phyloP scores from a whole-genome alignment of 2,888 invertebrate genomes.

The Dryadula phaetusa region DNA sequence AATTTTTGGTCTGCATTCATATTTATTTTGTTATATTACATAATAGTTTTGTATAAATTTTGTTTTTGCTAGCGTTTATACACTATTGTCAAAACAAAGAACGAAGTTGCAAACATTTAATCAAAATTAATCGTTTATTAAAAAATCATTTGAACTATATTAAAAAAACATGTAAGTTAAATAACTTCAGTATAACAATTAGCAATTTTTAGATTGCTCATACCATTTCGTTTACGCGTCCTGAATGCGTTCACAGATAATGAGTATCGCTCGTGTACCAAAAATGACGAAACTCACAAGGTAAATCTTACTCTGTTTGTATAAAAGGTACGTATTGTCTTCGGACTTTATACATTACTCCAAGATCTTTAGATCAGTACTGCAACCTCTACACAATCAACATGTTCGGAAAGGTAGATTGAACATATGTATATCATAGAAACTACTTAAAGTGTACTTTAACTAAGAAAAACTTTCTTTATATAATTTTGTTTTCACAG shows the following conservation, averaged over 20 bases:
- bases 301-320: slow-evolving; percentile 75
- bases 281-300: slow-evolving; percentile 77
- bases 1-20: no score
- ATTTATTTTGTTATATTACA: no score
- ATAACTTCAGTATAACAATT: background rate
- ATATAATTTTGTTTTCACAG: slow-evolving; percentile 57
- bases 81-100: no score
- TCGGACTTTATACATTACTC: slow-evolving; percentile 66
- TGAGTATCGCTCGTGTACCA: background rate
- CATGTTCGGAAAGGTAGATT: slow-evolving; percentile 65
- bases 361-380: slow-evolving; percentile 66
- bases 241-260: slow-evolving; percentile 18
- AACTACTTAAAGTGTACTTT: background rate
- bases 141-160: no score
- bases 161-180: no score
- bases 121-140: no score
- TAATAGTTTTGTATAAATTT: no score
- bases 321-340: slow-evolving; percentile 76
- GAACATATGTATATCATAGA: background rate
- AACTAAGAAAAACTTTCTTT: background rate
- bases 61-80: no score
- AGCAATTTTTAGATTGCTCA: slow-evolving; percentile 1
- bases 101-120: no score
- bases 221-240: slow-evolving; percentile 7
- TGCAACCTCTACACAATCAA: slow-evolving; percentile 58